These are phyloP conservation scores for Drosophila diplacantha DNA, from an alignment of 2,888 invertebrate species.

Conservation along the genomic window DNA sequence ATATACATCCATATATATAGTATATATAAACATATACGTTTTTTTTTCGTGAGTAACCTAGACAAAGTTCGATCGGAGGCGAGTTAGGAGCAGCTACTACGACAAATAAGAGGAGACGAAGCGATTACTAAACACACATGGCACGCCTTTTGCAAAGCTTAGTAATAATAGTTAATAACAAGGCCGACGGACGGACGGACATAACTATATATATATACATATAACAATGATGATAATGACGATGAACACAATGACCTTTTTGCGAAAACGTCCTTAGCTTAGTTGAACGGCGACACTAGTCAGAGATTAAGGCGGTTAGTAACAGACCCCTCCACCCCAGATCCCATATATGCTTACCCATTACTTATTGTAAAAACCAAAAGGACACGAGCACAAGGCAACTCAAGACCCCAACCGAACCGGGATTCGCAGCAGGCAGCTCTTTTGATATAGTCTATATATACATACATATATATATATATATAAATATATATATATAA, in stretches of 20 bases:
- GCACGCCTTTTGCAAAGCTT: conserved; percentile 59
- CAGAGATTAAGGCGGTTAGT: conserved; percentile 18
- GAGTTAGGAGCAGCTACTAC: conserved; percentile 38
- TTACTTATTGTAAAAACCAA: conserved; percentile 25
- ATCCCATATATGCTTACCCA: conserved; percentile 19
- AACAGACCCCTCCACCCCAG: conserved; percentile 1
- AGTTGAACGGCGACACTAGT: conserved; percentile 45
- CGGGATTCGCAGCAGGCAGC: conserved; percentile 23
- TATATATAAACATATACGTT: conserved; percentile 23
- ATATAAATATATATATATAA: conserved; percentile 14
- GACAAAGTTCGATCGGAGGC: conserved; percentile 30
- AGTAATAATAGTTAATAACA: conserved; percentile 59
- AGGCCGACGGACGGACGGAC: conserved; percentile 23
- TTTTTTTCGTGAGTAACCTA: conserved; percentile 37
- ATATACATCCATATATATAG: conserved; percentile 6
- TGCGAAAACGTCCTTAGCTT: conserved; percentile 73
- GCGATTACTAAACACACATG: conserved; percentile 47
- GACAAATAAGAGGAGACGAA: conserved; percentile 57
- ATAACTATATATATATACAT: conserved; percentile 26
- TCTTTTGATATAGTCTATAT: conserved; percentile 33
- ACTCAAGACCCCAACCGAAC: conserved; percentile 9
- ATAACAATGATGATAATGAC: conserved; percentile 15
- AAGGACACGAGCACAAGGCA: conserved; percentile 1
- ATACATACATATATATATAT: conserved; percentile 10
- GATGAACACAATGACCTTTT: conserved; percentile 66